Evolutionary conservation across 2,113 vertebrate species (phyloP).

Genomic region (Nansenia antarctica): DNA sequence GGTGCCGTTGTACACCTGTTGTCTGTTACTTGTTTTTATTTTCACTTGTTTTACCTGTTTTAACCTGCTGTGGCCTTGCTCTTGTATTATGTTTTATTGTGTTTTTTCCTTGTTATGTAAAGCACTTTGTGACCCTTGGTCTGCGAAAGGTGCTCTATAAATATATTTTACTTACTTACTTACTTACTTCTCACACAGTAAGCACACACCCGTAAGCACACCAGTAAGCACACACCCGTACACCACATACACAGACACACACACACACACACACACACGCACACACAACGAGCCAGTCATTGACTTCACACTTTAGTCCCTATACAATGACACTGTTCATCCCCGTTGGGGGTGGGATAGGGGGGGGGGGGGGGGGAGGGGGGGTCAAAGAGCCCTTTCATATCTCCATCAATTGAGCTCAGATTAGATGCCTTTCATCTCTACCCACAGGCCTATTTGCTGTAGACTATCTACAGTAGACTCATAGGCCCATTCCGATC

Average conservation of each 20-base stretch:
- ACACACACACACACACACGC: neutral
- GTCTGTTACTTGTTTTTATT: no score
- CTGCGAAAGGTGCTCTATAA: no score
- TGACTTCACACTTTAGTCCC: constrained; percentile 57
- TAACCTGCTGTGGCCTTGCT: no score
- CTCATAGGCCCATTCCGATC: constrained; percentile 38
- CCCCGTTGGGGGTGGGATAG: constrained; percentile 26
- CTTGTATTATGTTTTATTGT: no score
- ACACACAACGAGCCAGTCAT: constrained; percentile 43
- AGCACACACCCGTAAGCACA: neutral
- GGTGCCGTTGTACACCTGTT: no score
- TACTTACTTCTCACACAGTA: neutral
- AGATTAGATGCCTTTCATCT: constrained; percentile 5
- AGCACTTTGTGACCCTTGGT: no score
- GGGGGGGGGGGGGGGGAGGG: constrained; percentile 26
- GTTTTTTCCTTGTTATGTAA: no score
- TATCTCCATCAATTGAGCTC: constrained; percentile 38
- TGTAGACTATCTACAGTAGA: constrained; percentile 46
- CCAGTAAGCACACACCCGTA: neutral
- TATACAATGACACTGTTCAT: constrained; percentile 63
- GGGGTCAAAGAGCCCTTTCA: constrained; percentile 62
- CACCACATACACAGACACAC: neutral
- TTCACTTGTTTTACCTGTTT: no score
- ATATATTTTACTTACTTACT: no score
- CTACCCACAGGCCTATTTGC: constrained; percentile 23